Conservation (phyloP, 2,113 vertebrate genomes). For the Hystrix brachyura region DNA sequence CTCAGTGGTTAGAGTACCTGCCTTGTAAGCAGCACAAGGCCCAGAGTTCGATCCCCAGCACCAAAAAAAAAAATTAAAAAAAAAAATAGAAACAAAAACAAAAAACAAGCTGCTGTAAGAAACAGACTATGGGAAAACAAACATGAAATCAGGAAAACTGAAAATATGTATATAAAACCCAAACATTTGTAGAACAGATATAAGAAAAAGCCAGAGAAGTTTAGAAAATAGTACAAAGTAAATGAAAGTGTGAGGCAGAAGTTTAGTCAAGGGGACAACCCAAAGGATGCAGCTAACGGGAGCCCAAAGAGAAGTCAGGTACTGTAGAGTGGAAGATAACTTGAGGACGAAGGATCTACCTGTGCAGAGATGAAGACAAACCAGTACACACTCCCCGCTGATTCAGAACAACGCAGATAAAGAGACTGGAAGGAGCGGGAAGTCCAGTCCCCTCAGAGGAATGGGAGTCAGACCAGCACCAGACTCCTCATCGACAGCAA, state of each 20-base stretch:
- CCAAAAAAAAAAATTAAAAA: neutral
- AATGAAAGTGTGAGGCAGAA: neutral
- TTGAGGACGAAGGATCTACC: neutral
- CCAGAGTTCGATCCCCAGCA: neutral
- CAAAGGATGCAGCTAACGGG: neutral
- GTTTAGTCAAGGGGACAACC: neutral
- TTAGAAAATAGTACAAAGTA: conserved; percentile 45
- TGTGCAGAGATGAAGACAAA: neutral
- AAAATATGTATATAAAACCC: neutral
- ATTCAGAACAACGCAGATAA: neutral
- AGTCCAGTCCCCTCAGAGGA: neutral
- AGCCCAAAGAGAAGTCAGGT: neutral
- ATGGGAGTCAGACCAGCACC: neutral
- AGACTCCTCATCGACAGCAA: neutral
- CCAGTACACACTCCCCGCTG: neutral
- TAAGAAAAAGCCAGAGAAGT: neutral
- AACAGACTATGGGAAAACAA: neutral
- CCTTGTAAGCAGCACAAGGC: too few species aligned
- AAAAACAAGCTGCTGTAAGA: neutral
- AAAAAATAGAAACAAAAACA: neutral
- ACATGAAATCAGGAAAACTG: neutral
- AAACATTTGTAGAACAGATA: conserved; percentile 28
- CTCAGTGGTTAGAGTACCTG: neutral
- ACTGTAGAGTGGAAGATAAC: neutral
- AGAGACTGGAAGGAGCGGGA: neutral